Percentiles rank a stretch among this genome's conserved stretches.
These are phyloP conservation scores for Hypothenemus hampei DNA, from an alignment of 1,140 invertebrate genomes.

Conservation along the genomic window DNA sequence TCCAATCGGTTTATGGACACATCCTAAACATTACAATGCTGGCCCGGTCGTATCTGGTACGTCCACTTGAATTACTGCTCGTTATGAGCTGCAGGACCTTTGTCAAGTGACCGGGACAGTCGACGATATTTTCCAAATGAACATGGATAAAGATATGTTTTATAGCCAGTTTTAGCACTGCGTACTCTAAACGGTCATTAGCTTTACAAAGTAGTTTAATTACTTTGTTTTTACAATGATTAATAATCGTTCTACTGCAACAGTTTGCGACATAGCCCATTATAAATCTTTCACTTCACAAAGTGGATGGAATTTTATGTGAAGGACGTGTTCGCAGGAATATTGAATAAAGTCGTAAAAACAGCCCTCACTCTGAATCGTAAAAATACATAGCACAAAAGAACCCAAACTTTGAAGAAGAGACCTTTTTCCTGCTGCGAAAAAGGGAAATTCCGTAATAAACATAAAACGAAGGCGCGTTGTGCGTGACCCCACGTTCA, in stretches of 20 bases:
- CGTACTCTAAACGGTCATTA: too few species aligned
- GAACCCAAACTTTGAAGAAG: constrained; percentile 19
- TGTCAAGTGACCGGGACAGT: constrained; percentile 4
- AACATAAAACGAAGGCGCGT: constrained; percentile 3
- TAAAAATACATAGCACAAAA: constrained; percentile 22
- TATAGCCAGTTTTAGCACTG: neutral
- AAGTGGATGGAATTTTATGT: constrained; percentile 9
- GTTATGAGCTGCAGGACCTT: constrained; percentile 13
- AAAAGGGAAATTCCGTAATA: constrained; percentile 12
- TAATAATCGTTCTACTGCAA: too few species aligned
- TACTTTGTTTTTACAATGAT: too few species aligned
- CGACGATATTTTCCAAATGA: constrained; percentile 12
- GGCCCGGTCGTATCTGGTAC: neutral
- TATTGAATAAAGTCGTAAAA: constrained; percentile 25
- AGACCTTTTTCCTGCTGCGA: constrained; percentile 1
- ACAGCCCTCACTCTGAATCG: constrained; percentile 7
- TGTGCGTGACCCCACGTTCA: neutral
- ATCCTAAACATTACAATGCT: neutral
- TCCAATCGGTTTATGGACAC: constrained; percentile 8
- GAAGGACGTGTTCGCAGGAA: constrained; percentile 11
- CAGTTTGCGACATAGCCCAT: too few species aligned
- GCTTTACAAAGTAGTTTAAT: too few species aligned
- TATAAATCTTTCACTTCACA: constrained; percentile 9
- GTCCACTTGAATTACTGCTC: constrained; percentile 19
- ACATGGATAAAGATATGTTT: neutral